Percentiles rank a stretch among this genome's conserved stretches.
phyloP scores from a whole-genome alignment of 2,113 vertebrate genomes.

The Galemys pyrenaicus region DNA sequence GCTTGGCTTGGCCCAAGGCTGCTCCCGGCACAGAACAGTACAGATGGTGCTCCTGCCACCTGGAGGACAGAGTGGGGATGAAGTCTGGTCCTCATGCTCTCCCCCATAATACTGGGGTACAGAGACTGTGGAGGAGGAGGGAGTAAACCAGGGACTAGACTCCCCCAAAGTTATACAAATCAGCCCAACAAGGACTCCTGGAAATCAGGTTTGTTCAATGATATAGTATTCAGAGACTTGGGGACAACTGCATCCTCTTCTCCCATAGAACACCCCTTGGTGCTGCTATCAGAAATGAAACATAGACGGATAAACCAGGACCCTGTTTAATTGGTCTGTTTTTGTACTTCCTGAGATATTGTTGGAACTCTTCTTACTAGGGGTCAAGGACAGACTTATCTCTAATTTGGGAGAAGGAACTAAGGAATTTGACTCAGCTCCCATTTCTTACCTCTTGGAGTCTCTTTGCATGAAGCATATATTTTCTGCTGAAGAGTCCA shows the following conservation, averaged over 20 bases:
- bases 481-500: background rate
- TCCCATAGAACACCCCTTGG: background rate
- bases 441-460: background rate
- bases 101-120: accelerated
- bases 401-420: background rate
- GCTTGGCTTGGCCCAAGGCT: constrained; percentile 39
- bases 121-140: background rate
- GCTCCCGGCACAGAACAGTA: background rate
- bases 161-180: background rate
- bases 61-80: constrained; percentile 58
- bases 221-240: background rate
- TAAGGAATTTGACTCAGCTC: background rate
- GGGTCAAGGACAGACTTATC: background rate
- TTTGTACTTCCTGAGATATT: background rate
- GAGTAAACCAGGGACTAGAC: background rate
- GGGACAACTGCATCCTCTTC: background rate
- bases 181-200: background rate
- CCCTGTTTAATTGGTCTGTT: background rate
- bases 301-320: background rate
- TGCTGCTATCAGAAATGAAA: background rate
- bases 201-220: background rate
- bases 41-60: constrained; percentile 64
- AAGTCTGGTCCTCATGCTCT: background rate
- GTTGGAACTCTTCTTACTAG: background rate
- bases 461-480: background rate